A percentile compares a stretch with the other conserved stretches of the same genome.
Evolutionary conservation across 2,888 invertebrate genomes (phyloP).

Genomic region (Melangyna quadrimaculata): DNA sequence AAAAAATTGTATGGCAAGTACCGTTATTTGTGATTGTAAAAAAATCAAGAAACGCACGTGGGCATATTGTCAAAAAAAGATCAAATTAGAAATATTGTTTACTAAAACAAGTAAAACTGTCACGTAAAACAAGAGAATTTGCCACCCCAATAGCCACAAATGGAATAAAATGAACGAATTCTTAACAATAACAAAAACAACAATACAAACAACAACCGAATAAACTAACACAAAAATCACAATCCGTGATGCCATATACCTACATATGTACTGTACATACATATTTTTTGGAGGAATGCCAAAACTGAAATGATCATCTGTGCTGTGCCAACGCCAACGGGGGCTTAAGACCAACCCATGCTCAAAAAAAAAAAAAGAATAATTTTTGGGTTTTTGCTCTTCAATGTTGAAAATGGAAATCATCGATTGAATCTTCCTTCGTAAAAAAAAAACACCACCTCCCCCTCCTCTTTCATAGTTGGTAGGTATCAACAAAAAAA

Average conservation of each 20-base stretch:
- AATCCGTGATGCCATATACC: conserved; percentile 14
- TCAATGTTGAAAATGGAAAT: conserved; percentile 37
- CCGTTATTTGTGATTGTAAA: no score
- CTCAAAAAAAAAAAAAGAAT: conserved; percentile 29
- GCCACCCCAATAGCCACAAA: conserved; percentile 27
- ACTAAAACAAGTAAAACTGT: conserved; percentile 18
- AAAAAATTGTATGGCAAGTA: no score
- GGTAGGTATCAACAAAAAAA: background rate
- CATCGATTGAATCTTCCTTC: conserved; percentile 27
- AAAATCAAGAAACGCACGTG: no score
- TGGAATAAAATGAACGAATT: background rate
- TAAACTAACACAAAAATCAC: background rate
- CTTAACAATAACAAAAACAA: background rate
- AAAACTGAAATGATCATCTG: conserved; percentile 46
- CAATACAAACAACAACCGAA: background rate
- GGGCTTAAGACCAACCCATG: conserved; percentile 36
- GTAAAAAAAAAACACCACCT: background rate
- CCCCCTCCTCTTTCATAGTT: background rate
- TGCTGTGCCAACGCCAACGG: conserved; percentile 54
- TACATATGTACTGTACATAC: no score
- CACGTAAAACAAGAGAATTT: conserved; percentile 31
- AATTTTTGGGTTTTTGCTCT: conserved; percentile 42
- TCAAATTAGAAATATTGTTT: no score
- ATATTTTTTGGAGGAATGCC: conserved; percentile 24
- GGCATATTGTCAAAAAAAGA: no score